Evolutionary conservation across 2,888 invertebrate species (phyloP), one percentile per base, ranked within the genome.

Genomic region (Trachelus tabidus): DNA sequence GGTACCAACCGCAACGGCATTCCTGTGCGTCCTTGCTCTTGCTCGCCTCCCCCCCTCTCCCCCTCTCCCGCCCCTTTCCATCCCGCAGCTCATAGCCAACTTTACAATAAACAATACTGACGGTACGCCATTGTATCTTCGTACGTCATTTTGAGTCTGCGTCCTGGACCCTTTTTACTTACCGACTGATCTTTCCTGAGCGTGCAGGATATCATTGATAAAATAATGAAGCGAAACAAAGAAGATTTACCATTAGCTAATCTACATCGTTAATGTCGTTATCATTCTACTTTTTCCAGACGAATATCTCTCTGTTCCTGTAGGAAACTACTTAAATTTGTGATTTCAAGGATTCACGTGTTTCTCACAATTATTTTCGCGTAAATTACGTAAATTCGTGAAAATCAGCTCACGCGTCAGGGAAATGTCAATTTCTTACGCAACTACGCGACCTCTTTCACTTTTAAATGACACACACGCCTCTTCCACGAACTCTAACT

Each of bases 91-190:
- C 69, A 68, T 73, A 78, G 34, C 23, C 69, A 68, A 34, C n/a
- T 74, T 68, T 71, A 82, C 82, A 84, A 85, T 85, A 83, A 85
- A 85, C 84, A 85, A 82, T 85, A 79, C 80, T 68, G 79, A 73
- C 80, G 79, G 77, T 81, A 83, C 84, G 83, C 83, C 81, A 85
- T 85, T 85, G 84, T 23, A 56, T 56, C 56, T 84, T 81, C 77
- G 80, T 81, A 79, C 77, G 81, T 82, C 83, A 74, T 37, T 78
- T 71, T 31, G 71, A 12, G 79, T 81, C 79, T 78, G 77, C 81
- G 80, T 75, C 33, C 71, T 56, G 56, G 2, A 40, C 69, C 68
- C 73, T 35, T 73, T 30, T 81, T 73, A 75, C 77, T 75, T 75
- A 33, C 78, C 15, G 56, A 23, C 56, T 56, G 6, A 56, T 56